Base-by-base conservation (phyloP, 2,797 vertebrate genomes). In the Hyperoplus lanceolatus region DNA sequence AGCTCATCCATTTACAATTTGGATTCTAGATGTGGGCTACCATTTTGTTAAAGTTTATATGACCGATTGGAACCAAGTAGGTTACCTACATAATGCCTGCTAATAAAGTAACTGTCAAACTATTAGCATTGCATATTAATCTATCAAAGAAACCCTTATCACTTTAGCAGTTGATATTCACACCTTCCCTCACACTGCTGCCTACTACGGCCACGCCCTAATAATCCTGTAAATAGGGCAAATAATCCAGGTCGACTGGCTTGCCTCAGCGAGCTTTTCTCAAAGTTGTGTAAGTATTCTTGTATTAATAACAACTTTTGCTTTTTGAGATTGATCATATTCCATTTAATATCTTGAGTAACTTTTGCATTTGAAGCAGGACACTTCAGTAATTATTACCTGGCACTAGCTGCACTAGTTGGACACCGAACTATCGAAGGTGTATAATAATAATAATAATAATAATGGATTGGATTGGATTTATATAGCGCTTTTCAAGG, bases 201-300 rank as follows among this genome's bases (percentile, higher is more conserved):
- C 49, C 43, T 29, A 6, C 48, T 58, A 21, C 56, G 62, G 42
- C 41, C 3, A 2, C 11, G 29, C 6, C 18, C 41, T 11, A 3
- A 62, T 12, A 42, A 57, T 46, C 16, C 54, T 51, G 57, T 49
- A 29, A 41, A 4, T 66, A 62, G 29, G 29, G 29, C 29, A 29
- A 29, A 29, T 29, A 29, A 29, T 29, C 29, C 29, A 29, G 29
- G 29, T 29, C 29, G 29, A 29, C 29, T 29, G 29, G 29, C 29
- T 29, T 29, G 29, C 29, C 29, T 29, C 29, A 29, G 29, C 29
- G 29, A 29, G 29, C 29, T 29, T 29, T 29, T 29, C 29, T 29
- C 29, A 55, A 77, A 75, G 46, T 50, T 71, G 49, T 80, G 86
- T 83, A 83, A 89, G 81, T 88, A 86, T 86, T 68, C 53, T 78